A percentile compares a stretch with the other conserved stretches of the same genome.
phyloP scores from a whole-genome alignment of 2,797 vertebrate species.

The Acanthurus leucopareius region DNA sequence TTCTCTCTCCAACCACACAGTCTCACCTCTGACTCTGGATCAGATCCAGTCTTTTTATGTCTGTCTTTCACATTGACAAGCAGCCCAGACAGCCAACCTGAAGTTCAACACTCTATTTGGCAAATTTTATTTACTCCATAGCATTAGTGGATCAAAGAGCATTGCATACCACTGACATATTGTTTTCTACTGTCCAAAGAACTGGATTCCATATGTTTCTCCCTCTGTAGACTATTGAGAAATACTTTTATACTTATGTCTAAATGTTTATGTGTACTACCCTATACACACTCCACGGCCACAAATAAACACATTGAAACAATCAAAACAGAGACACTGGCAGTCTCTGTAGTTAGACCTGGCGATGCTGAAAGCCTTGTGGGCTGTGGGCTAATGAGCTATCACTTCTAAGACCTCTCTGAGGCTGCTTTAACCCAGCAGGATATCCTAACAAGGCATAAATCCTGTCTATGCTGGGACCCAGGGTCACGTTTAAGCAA shows the following conservation, averaged over 20 bases:
- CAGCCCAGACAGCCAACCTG: conserved; percentile 17
- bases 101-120: conserved; percentile 28
- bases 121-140: conserved; percentile 17
- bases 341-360: conserved; percentile 6
- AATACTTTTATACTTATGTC: conserved; percentile 19
- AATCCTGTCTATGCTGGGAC: conserved; percentile 19
- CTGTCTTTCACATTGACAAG: conserved; percentile 16
- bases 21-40: conserved; percentile 36
- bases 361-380: conserved; percentile 42
- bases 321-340: conserved; percentile 13
- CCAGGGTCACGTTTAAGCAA: conserved; percentile 14
- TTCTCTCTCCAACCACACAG: conserved; percentile 25
- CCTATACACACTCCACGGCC: neutral
- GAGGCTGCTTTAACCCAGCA: conserved; percentile 32
- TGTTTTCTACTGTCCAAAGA: conserved; percentile 1
- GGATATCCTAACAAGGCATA: conserved; percentile 32
- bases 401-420: conserved; percentile 36
- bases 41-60: conserved; percentile 12
- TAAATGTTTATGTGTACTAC: neutral
- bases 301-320: conserved; percentile 9
- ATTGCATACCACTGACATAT: conserved; percentile 7
- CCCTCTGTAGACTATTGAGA: conserved; percentile 9
- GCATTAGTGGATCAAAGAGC: conserved; percentile 14
- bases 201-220: neutral
- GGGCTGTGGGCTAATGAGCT: conserved; percentile 47